A percentile compares a stretch with the other conserved stretches of the same genome.
These are phyloP conservation scores for Notolepis coatsorum DNA, from an alignment of 2,797 vertebrate species.

Conservation along the genomic window DNA sequence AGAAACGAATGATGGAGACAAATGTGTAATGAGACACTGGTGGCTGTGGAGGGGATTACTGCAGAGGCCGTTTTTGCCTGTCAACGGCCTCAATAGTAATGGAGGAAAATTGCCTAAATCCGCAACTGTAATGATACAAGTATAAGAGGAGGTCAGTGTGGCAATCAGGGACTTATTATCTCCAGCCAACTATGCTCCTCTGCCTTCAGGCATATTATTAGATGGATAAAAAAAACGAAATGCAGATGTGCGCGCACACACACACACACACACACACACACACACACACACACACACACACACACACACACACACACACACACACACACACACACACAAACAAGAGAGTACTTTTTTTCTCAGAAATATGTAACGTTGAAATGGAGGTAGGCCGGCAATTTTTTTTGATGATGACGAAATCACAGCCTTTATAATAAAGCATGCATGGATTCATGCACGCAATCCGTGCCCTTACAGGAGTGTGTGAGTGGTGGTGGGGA, in stretches of 20 bases:
- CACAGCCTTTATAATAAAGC: neutral
- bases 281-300: too few relatives aligned
- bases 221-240: neutral
- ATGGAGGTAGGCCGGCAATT: neutral
- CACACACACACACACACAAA: too few relatives aligned
- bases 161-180: neutral
- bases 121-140: neutral
- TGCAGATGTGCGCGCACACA: too few relatives aligned
- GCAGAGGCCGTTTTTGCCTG: neutral
- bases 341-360: neutral
- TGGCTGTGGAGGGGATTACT: neutral
- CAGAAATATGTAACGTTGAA: neutral
- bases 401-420: too few relatives aligned
- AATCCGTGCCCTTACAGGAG: neutral
- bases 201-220: neutral
- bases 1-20: conserved; percentile 21
- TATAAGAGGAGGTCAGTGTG: conserved; percentile 4
- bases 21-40: conserved; percentile 13
- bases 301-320: too few relatives aligned
- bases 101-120: neutral
- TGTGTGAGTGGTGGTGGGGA: neutral
- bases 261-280: too few relatives aligned
- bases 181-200: neutral
- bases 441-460: conserved; percentile 1
- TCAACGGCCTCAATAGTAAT: conserved; percentile 3